Percentiles rank a stretch among this genome's conserved stretches.
These are phyloP conservation scores for Deilephila elpenor DNA, from an alignment of 2,888 invertebrate genomes.

Conservation along the genomic window DNA sequence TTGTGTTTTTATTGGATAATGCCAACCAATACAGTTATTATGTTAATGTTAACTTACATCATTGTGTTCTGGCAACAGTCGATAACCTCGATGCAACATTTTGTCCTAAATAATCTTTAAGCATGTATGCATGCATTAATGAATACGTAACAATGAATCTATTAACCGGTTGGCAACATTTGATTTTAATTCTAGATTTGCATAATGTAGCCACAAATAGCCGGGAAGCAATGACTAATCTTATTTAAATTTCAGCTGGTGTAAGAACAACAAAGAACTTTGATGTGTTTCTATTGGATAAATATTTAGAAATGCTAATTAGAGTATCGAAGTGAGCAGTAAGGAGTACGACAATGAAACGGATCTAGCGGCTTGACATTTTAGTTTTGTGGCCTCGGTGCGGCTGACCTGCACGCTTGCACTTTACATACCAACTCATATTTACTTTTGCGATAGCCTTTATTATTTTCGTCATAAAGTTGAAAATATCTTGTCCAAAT, in stretches of 20 bases:
- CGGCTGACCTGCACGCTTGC: slow-evolving; percentile 66
- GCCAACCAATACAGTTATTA: neutral
- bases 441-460: slow-evolving; percentile 44
- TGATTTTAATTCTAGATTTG: neutral
- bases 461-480: slow-evolving; percentile 40
- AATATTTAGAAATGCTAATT: slow-evolving; percentile 19
- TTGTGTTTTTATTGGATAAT: neutral
- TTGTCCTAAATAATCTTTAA: neutral
- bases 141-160: neutral
- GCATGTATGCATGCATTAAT: neutral
- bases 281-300: neutral
- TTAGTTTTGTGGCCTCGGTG: slow-evolving; percentile 71
- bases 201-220: neutral
- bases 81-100: slow-evolving; percentile 13
- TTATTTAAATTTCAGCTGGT: neutral
- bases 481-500: slow-evolving; percentile 43
- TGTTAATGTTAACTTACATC: slow-evolving; percentile 8
- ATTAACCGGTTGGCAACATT: neutral
- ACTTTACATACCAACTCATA: slow-evolving; percentile 55
- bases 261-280: neutral
- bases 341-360: slow-evolving; percentile 59
- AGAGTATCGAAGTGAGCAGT: slow-evolving; percentile 34
- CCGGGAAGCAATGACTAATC: neutral
- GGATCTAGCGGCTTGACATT: slow-evolving; percentile 76
- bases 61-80: neutral